Percentiles rank a stretch among this genome's conserved stretches.
Conservation (phyloP, 2,113 vertebrate species). For the Zeus faber region DNA sequence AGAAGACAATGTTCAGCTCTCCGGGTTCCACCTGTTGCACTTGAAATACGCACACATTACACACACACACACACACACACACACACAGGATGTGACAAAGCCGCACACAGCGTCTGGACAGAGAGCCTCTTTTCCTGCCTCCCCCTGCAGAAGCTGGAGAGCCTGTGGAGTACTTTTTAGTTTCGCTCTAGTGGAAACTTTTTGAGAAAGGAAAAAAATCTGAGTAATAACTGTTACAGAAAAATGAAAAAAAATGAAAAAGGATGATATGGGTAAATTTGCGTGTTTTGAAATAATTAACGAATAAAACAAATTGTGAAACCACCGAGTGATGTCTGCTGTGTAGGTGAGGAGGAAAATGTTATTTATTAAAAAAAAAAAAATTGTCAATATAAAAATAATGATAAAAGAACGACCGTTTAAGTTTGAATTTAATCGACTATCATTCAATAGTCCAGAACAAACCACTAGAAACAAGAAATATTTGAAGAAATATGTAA, state of each 20-base stretch:
- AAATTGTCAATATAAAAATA: no score
- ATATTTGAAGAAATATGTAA: no score
- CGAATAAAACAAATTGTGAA: conserved; percentile 78
- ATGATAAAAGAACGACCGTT: no score
- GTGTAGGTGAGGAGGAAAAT: no score
- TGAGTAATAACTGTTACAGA: conserved; percentile 81
- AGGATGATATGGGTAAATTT: conserved; percentile 82
- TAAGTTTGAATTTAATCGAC: no score
- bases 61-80: conserved; percentile 12
- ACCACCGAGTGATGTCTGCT: conserved; percentile 42
- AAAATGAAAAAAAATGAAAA: conserved; percentile 76
- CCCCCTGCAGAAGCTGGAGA: conserved; percentile 74
- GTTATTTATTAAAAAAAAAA: no score
- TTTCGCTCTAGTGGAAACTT: conserved; percentile 74
- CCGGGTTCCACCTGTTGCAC: conserved; percentile 58
- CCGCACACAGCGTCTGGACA: conserved; percentile 39
- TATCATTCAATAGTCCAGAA: no score
- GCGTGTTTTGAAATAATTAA: conserved; percentile 83
- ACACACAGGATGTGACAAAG: conserved; percentile 31
- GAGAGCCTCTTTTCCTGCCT: conserved; percentile 72
- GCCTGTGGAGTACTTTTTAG: conserved; percentile 76
- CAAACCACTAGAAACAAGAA: no score
- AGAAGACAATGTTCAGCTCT: conserved; percentile 60
- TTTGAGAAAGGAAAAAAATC: conserved; percentile 73
- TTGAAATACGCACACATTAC: conserved; percentile 13